Evolutionary conservation across 2,888 invertebrate genomes (phyloP), one percentile per base, ranked within the genome.

Genomic region (Drosophila peninsularis): DNA sequence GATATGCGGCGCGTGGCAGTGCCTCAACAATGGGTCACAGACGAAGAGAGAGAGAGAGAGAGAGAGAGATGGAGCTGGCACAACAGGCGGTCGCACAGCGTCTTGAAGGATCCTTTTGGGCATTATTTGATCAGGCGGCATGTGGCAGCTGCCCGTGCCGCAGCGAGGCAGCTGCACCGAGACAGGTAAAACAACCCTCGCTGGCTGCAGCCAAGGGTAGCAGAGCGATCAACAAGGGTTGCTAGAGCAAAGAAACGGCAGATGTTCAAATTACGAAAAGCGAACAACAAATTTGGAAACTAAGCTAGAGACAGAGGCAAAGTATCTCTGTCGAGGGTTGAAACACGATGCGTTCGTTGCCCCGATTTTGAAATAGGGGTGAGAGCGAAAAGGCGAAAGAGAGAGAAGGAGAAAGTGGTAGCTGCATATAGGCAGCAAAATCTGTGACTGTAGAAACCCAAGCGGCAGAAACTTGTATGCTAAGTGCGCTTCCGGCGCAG

Each of bases 1-100:
- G 86, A 90, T 90, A 81, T 80, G 81, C 88, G 90, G 90, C 90
- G 90, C 90, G 90, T 91, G 90, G 89, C 90, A 90, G 65, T 42
- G 61, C 71, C 66, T 72, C 58, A 62, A 37, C 47, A 62, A 58
- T 66, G 45, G 57, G 34, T 41, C 55, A 62, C 32, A 64, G 21
- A 44, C 37, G 1, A 11, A 41, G 19, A 47, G 13, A 47, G 34
- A 19, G 24, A 34, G 10, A 5, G 32, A 39, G 42, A 36, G 47
- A 11, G 34, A 36, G 34, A 14, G 19, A 17, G 36, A 1, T 3
- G 10, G 50, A 36, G 52, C n/a, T 24, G 63, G 63, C 75, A 52
- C 78, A 75, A 58, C 78, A 69, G 76, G 80, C 80, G 75, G 74
- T 71, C 62, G 44, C 44, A 62, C n/a, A 36, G 62, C 60, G 68